A percentile compares a stretch with the other conserved stretches of the same genome.
Conservation (phyloP, 2,113 vertebrate species). For the Eleginops maclovinus region DNA sequence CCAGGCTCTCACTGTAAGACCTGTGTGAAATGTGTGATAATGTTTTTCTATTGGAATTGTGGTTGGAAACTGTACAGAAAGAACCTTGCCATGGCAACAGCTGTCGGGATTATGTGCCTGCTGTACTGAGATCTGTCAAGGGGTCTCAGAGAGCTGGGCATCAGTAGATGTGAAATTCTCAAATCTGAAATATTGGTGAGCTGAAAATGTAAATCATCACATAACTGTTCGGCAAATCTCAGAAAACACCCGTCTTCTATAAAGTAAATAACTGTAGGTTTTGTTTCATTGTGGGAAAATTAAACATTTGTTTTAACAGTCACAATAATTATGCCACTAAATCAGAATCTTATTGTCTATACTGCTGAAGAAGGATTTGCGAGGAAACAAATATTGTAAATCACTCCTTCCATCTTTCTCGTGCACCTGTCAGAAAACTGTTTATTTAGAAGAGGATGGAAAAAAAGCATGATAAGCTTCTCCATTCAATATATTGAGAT, state of each 20-base stretch:
- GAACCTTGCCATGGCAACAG: constrained; percentile 62
- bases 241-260: neutral
- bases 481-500: constrained; percentile 49
- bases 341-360: constrained; percentile 14
- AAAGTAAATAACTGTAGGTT: neutral
- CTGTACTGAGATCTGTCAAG: constrained; percentile 63
- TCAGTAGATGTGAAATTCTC: constrained; percentile 44
- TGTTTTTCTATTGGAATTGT: constrained; percentile 59
- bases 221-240: constrained; percentile 24
- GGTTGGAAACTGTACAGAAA: constrained; percentile 55
- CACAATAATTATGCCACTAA: neutral
- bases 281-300: neutral
- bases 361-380: constrained; percentile 12
- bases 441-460: constrained; percentile 27
- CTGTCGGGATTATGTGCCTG: constrained; percentile 68
- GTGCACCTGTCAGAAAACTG: constrained; percentile 28
- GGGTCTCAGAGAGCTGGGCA: constrained; percentile 44
- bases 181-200: constrained; percentile 41
- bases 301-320: neutral
- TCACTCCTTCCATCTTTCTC: constrained; percentile 18
- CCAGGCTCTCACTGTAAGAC: constrained; percentile 16
- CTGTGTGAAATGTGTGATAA: constrained; percentile 52
- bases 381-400: constrained; percentile 37
- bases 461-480: constrained; percentile 31
- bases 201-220: constrained; percentile 48